These are phyloP conservation scores for Poeciliopsis turrubarensis DNA, from an alignment of 2,113 vertebrate species.

Conservation along the genomic window DNA sequence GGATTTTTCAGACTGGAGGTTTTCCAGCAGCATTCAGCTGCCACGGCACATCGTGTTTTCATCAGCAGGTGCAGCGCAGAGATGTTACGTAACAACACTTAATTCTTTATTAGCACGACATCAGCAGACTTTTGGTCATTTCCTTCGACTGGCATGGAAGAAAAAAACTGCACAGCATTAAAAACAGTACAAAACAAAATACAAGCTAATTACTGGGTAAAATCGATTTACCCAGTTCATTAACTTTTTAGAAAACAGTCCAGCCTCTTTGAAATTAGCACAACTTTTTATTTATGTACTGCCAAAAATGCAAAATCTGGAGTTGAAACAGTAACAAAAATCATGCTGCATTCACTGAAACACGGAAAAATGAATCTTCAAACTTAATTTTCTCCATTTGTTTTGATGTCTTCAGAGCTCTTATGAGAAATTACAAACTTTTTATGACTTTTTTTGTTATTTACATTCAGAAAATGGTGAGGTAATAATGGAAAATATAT, in stretches of 20 bases:
- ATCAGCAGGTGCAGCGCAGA: conserved; percentile 9
- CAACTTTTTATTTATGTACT: no score
- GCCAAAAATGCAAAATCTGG: no score
- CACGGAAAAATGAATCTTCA: no score
- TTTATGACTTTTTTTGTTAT: no score
- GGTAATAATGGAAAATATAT: no score
- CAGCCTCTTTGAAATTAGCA: background rate
- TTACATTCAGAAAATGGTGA: no score
- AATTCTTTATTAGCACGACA: background rate
- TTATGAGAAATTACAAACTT: no score
- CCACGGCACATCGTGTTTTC: conserved; percentile 26
- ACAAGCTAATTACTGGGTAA: background rate
- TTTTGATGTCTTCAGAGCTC: no score
- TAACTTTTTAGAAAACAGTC: background rate
- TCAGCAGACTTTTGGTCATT: background rate
- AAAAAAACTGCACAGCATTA: no score
- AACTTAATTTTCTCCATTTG: no score
- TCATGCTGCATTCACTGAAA: no score
- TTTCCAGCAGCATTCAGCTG: conserved; percentile 38
- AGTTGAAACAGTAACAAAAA: no score
- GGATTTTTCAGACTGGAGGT: conserved; percentile 2
- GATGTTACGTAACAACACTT: conserved; percentile 8
- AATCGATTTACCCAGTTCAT: background rate
- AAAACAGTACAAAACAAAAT: background rate
- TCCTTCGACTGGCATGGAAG: background rate